Conservation (phyloP, 1,140 invertebrate species). For the Adoxophyes honmai region DNA sequence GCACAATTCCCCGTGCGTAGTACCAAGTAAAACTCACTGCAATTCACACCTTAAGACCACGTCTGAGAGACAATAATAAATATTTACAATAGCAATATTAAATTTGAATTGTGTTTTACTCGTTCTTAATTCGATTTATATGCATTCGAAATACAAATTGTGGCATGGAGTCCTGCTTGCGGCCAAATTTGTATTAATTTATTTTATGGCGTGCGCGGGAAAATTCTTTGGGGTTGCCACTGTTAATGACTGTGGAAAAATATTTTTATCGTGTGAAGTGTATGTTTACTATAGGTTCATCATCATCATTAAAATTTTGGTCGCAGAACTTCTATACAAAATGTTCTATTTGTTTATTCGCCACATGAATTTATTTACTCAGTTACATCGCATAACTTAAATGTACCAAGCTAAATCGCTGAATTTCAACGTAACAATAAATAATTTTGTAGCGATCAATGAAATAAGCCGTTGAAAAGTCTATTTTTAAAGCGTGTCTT, state of each 20-base stretch:
- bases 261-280: neutral
- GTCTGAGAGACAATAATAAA: conserved; percentile 22
- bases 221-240: conserved; percentile 25
- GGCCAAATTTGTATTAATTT: conserved; percentile 59
- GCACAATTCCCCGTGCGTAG: conserved; percentile 28
- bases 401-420: no score
- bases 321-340: no score
- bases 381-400: no score
- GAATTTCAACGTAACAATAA: no score
- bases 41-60: conserved; percentile 21
- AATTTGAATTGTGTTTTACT: conserved; percentile 23
- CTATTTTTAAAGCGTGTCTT: no score
- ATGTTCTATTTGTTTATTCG: no score
- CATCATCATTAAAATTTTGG: no score
- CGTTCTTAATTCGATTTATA: conserved; percentile 39
- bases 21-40: conserved; percentile 20
- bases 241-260: conserved; percentile 7
- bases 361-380: no score
- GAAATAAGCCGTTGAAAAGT: no score
- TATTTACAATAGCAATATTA: conserved; percentile 24
- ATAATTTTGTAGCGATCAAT: no score
- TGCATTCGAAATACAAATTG: conserved; percentile 60
- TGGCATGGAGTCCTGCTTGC: conserved; percentile 38
- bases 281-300: no score
- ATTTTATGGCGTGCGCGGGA: conserved; percentile 52